phyloP scores from a whole-genome alignment of 2,797 vertebrate species.

The Potorous gilbertii region DNA sequence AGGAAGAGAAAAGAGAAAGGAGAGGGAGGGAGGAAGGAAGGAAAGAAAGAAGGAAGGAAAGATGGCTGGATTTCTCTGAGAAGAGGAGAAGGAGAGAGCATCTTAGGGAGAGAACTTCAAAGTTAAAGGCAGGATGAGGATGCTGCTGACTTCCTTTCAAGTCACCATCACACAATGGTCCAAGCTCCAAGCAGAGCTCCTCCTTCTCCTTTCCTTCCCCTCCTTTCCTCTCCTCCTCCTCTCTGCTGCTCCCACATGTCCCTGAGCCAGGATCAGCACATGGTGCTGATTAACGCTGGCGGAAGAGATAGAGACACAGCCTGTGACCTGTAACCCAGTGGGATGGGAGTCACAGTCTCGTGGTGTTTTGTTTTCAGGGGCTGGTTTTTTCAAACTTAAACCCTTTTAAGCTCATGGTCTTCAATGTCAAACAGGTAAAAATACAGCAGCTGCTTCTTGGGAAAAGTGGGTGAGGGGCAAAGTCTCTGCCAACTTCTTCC shows the following conservation, averaged over 20 bases:
- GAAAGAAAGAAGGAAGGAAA: too few relatives aligned
- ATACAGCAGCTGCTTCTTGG: neutral
- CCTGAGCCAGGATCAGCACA: slow-evolving; percentile 69
- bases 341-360: slow-evolving; percentile 68
- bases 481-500: neutral
- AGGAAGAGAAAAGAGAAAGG: too few relatives aligned
- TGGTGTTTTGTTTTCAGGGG: slow-evolving; percentile 61
- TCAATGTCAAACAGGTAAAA: neutral
- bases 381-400: slow-evolving; percentile 45
- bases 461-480: neutral
- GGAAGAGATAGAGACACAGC: slow-evolving; percentile 65
- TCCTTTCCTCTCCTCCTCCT: neutral
- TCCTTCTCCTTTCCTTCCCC: too few relatives aligned
- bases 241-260: slow-evolving; percentile 49
- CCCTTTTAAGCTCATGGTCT: neutral
- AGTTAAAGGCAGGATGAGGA: too few relatives aligned
- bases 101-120: neutral
- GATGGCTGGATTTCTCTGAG: neutral
- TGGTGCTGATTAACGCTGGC: slow-evolving; percentile 79
- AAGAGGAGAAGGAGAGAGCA: neutral
- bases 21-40: too few relatives aligned
- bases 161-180: too few relatives aligned
- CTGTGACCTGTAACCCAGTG: slow-evolving; percentile 73
- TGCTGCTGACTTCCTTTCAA: too few relatives aligned
- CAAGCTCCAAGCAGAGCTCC: too few relatives aligned